phyloP scores from a whole-genome alignment of 2,113 vertebrate genomes.

The Hemicordylus capensis region DNA sequence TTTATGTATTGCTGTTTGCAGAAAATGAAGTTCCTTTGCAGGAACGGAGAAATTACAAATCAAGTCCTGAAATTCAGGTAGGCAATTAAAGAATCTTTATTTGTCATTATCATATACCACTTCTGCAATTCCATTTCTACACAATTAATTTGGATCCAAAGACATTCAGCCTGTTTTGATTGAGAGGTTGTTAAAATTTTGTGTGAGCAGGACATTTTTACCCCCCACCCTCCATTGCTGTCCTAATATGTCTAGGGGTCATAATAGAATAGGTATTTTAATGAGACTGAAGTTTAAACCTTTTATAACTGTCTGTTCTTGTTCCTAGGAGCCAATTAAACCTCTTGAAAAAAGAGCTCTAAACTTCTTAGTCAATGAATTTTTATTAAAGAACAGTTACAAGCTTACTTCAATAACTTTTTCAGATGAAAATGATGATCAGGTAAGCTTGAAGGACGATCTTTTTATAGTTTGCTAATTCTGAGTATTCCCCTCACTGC shows the following conservation, averaged over 20 bases:
- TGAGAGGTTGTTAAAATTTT: not conserved
- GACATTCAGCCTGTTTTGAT: not conserved
- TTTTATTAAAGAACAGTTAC: conserved; percentile 98
- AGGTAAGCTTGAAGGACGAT: conserved; percentile 79
- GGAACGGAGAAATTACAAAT: conserved; percentile 98
- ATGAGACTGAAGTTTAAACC: not conserved
- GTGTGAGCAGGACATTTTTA: not conserved
- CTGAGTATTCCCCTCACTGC: not conserved
- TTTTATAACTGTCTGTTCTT: conserved; percentile 43
- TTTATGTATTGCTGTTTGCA: conserved; percentile 70
- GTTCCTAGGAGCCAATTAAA: conserved; percentile 91
- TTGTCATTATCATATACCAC: not conserved
- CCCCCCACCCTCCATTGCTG: too few relatives aligned
- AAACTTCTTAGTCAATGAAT: conserved; percentile 99
- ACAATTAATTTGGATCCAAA: not conserved
- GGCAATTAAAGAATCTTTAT: conserved; percentile 40
- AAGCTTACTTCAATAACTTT: conserved; percentile 99
- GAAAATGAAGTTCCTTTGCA: conserved; percentile 96
- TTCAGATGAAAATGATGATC: conserved; percentile 99
- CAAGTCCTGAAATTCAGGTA: conserved; percentile 99
- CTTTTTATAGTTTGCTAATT: not conserved
- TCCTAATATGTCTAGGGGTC: not conserved
- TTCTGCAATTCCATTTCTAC: not conserved
- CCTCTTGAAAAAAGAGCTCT: conserved; percentile 99
- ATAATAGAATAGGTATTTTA: not conserved